These are phyloP conservation scores for Hyphantria cunea DNA, from an alignment of 1,140 invertebrate genomes.

Conservation along the genomic window DNA sequence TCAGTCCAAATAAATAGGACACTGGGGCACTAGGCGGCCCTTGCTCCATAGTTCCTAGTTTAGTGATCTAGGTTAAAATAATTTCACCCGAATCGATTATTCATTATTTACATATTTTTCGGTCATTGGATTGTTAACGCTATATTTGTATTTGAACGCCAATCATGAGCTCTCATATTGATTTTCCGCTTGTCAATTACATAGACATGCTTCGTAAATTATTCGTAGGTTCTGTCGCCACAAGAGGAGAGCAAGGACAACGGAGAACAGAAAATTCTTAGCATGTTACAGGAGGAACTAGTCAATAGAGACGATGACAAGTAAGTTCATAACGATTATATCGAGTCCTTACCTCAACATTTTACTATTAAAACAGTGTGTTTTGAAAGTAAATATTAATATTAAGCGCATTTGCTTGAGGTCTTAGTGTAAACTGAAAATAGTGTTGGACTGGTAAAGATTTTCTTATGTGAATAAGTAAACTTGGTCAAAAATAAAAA, in stretches of 20 bases:
- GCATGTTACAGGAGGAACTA: constrained; percentile 89
- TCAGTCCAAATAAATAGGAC: constrained; percentile 64
- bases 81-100: constrained; percentile 30
- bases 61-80: constrained; percentile 38
- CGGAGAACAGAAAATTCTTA: constrained; percentile 69
- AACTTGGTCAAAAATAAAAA: too few relatives aligned
- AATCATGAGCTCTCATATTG: constrained; percentile 51
- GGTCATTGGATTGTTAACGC: constrained; percentile 32
- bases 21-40: constrained; percentile 60
- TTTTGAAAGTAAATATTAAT: too few relatives aligned
- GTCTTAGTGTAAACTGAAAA: too few relatives aligned
- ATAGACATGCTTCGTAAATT: constrained; percentile 70
- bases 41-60: constrained; percentile 53
- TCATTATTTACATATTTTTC: constrained; percentile 37
- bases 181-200: constrained; percentile 63
- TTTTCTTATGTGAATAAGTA: too few relatives aligned
- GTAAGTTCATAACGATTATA: constrained; percentile 75
- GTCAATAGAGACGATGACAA: constrained; percentile 90
- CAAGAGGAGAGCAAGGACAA: constrained; percentile 72
- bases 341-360: constrained; percentile 4
- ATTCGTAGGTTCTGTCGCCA: constrained; percentile 75
- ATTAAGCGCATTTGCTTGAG: too few relatives aligned
- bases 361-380: background rate
- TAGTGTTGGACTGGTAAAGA: too few relatives aligned
- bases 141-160: constrained; percentile 12